Evolutionary conservation across 2,888 invertebrate genomes (phyloP), one percentile per base, ranked within the genome.

Genomic region (Trissolcus brochymenae): DNA sequence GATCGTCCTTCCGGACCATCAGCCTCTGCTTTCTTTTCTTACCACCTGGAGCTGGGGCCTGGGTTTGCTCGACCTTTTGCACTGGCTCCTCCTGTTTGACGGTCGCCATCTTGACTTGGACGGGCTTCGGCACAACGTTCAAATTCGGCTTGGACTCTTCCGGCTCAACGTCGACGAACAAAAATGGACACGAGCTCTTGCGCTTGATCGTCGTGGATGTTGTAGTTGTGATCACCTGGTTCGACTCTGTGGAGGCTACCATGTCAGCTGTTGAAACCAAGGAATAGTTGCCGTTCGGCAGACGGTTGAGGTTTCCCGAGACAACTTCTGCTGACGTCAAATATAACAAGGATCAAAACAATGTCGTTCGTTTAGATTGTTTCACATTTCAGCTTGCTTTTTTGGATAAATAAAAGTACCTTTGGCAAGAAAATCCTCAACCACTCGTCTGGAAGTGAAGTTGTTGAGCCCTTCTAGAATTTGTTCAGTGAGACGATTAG

Each of bases 211-310:
- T 19, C 4, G 51, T 9, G 2, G 14, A n/a, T 62, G 29, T 21
- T 43, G 16, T 6, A 2, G 71, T 65, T 29, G 68, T 78, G 3
- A 43, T 93, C 0, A 93, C 93, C 71, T 70, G 93, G 92, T 84
- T 92, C 91, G 87, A 94, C 92, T 55, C 67, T 0, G 62, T 62
- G 0, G 70, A 59, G 3, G 64, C 82, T 35, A 82, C 82, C 83
- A 87, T 83, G 66, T 87, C 87, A 62, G 85, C 79, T 25, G 84
- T 92, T 11, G 93, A 93, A 0, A 93, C 94, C 71, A 94, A 89
- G 64, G 93, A 92, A 84, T 93, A 92, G 87, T 94, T 93, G 11
- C 94, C 93, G 89, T 93, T 94, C 64, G 91, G 91, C 83, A 94
- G 90, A 84, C 92, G 93, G 60, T 93, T 91, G 55, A 95, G 87